Evolutionary conservation across 1,140 invertebrate species (phyloP), one percentile per base, ranked within the genome.

Genomic region (Penaeus chinensis): DNA sequence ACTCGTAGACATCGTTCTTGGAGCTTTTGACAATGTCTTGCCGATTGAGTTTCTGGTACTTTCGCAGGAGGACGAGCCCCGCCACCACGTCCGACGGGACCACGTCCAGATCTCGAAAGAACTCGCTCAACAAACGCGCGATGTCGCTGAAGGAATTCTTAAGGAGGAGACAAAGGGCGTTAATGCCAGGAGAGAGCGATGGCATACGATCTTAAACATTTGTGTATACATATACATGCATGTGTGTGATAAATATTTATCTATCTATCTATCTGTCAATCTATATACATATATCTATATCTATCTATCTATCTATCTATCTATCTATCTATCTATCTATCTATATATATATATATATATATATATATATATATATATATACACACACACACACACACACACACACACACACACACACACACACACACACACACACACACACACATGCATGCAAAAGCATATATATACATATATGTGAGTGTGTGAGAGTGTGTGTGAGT

Each of bases 61-160:
- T 95, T 63, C 96, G 92, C 22, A 98, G 93, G 22, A 98, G 92
- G 0, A 98, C 95, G 32, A 98, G 92, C 11, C 97, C 97, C 19
- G 96, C 97, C 5, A 98, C 94, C 5, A 98, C 96, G 92, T 98
- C 97, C 54, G 96, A 97, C 2, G 96, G 96, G 5, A 98, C 97
- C n/a, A 98, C 96, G 92, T 98, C 97, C 83, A 98, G 91, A 92
- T 98, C 96, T 16, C 96, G 94, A 91, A 98, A 98, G 92, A 97
- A 98, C 91, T 98, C 97, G 82, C 96, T 97, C 76, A 98, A 92
- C 69, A 98, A 92, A 78, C 96, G 93, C 0, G 97, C 97, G 83
- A 98, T 97, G 91, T 98, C 97, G 10, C 96, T 94, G 91, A 97
- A 97, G 2, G 96, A 96, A 91, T 96, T 96, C 93, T 96, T 92